phyloP scores from a whole-genome alignment of 2,113 vertebrate species.

The Gnathonemus echidnorhynchus region DNA sequence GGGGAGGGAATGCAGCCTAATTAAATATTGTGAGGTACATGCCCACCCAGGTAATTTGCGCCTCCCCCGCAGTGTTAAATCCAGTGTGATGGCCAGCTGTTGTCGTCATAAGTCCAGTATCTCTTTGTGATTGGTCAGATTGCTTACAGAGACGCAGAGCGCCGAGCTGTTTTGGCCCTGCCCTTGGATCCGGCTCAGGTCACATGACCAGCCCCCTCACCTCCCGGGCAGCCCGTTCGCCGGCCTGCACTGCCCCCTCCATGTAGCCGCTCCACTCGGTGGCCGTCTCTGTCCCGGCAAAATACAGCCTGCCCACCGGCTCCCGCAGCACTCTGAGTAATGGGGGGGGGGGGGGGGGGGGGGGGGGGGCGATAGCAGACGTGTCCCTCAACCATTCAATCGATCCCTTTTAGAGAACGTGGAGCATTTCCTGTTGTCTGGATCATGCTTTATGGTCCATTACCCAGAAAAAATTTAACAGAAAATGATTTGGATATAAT shows the following conservation, averaged over 20 bases:
- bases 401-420: neutral
- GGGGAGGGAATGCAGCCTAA: neutral
- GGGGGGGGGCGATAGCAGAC: neutral
- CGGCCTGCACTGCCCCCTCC: conserved; percentile 90
- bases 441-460: neutral
- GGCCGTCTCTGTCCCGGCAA: conserved; percentile 91
- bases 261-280: conserved; percentile 96
- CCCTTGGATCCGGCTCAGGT: neutral
- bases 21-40: neutral
- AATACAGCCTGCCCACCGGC: conserved; percentile 75
- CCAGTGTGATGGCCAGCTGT: neutral
- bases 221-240: conserved; percentile 90
- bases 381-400: neutral
- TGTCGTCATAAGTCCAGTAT: no score
- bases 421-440: neutral
- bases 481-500: neutral
- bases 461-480: neutral
- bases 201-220: conserved; percentile 50
- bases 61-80: neutral
- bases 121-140: neutral
- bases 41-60: neutral
- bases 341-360: neutral
- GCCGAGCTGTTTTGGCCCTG: neutral
- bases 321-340: conserved; percentile 78
- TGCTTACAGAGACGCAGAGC: neutral